Base-by-base conservation (phyloP, 2,797 vertebrate genomes). In the Sebastes taczanowskii region DNA sequence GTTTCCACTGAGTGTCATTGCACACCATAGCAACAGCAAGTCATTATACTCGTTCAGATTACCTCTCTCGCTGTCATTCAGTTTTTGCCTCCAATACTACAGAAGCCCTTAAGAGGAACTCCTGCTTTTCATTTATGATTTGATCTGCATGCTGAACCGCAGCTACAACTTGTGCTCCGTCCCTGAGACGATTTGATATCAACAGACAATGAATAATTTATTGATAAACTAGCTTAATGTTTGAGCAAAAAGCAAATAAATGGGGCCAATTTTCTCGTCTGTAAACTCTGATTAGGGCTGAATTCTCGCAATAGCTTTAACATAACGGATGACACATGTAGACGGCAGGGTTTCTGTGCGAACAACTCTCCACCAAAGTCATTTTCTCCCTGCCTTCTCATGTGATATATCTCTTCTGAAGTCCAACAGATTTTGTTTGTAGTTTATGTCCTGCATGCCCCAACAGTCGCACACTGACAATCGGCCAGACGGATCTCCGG, bases 401-500 rank as follows among this genome's bases (percentile, higher is more conserved):
- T 34, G 58, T 56, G 66, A 75, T 77, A 62, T 71, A 77, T 85
- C 75, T 72, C 75, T 61, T 30, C 67, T 63, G 55, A 86, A 83
- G 79, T 88, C 73, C 87, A 71, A 11, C 84, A 77, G 80, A 87
- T 85, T 82, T 86, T 78, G 81, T 78, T 86, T 82, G 71, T 61
- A 71, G 72, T 71, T 87, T 53, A 22, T 76, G 77, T 85, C 80
- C 86, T 69, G 80, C 81, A 73, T 32, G 86, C 75, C 68, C 77
- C 74, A 42, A 59, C 16, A n/a, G 60, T 38, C 67, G 77, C 84
- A 78, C 74, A 35, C 74, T 67, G 88, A 91, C 91, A 88, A 83
- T 84, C 83, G 87, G 73, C 80, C 87, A 78, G 86, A 91, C 80
- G 69, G 81, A 90, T 89, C 75, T 88, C 79, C 73, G n/a, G 74